These are phyloP conservation scores for Molothrus ater DNA, from an alignment of 2,797 vertebrate species.

Conservation along the genomic window DNA sequence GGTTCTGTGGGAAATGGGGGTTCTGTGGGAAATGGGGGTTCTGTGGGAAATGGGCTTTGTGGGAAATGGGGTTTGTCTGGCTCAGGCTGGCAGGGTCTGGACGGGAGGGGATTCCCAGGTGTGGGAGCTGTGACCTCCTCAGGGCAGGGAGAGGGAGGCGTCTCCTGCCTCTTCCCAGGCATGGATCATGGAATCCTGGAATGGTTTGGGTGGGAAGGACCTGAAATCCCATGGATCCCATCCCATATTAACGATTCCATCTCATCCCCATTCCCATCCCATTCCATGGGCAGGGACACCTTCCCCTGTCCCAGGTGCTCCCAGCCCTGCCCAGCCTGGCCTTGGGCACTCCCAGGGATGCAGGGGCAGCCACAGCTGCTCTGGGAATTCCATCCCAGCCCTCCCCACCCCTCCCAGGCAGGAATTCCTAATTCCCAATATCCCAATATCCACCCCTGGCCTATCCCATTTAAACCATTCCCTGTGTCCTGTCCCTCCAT, in stretches of 20 bases:
- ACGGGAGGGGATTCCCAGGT: rapidly evolving
- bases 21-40: too few relatives aligned
- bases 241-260: too few relatives aligned
- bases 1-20: too few relatives aligned
- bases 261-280: too few relatives aligned
- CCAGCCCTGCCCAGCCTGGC: neutral
- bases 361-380: neutral
- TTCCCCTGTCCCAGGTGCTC: too few relatives aligned
- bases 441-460: rapidly evolving
- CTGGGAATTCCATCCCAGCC: neutral
- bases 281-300: too few relatives aligned
- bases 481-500: neutral
- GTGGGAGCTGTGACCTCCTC: neutral
- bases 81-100: neutral
- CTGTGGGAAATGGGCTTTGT: too few relatives aligned
- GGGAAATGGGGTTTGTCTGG: neutral
- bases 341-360: neutral
- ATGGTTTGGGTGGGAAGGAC: too few relatives aligned
- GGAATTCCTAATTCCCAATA: too few relatives aligned
- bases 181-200: neutral
- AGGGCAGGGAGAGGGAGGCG: neutral
- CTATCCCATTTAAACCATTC: neutral
- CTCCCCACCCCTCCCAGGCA: too few relatives aligned
- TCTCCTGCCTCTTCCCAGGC: neutral
- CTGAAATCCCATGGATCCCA: too few relatives aligned